Base-by-base conservation (phyloP, 2,888 invertebrate genomes). In the Eumerus sabulonum region DNA sequence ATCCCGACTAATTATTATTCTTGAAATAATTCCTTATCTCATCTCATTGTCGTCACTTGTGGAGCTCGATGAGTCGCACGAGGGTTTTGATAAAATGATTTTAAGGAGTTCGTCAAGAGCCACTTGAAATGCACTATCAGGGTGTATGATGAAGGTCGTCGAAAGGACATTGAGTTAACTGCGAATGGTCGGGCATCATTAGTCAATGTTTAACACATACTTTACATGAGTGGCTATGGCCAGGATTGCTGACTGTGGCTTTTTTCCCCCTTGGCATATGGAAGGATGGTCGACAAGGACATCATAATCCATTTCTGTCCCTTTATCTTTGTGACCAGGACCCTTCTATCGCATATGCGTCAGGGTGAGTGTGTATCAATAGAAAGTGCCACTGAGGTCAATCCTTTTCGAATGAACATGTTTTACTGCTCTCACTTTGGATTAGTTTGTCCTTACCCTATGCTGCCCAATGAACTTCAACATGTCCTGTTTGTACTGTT, bases 1-100 rank as follows among this genome's bases (percentile, higher is more conserved):
- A 77, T 77, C 67, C 63, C 42, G 59, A 67, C 62, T 77, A 77
- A 77, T 77, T 73, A 77, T 73, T 67, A 73, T 77, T 77, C 72
- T 60, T 42, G 67, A 67, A 60, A 67, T 66, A 66, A 72, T 62
- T 62, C 42, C 19, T 60, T 18, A 51, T 57, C 16, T 62, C 45
- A 44, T 50, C 38, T 45, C 44, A 60, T 60, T 44, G 35, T 53
- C 19, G 18, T 18, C 36, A 14, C n/a, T 9, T 18, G 45, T 13
- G 17, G 45, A 9, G 1, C 13, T 67, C 35, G 42, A 18, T 40
- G 16, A 4, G 51, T 36, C 50, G 12, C 11, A 50, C 13, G 38
- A 27, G 27, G 36, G 13, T 18, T 19, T 42, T 45, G 54, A 38
- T 14, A 19, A 48, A 54, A 47, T 54, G 54, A 12, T 72, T 72